Base-by-base conservation (phyloP, 2,113 vertebrate genomes). In the Sterrhoptilus dennistouni region DNA sequence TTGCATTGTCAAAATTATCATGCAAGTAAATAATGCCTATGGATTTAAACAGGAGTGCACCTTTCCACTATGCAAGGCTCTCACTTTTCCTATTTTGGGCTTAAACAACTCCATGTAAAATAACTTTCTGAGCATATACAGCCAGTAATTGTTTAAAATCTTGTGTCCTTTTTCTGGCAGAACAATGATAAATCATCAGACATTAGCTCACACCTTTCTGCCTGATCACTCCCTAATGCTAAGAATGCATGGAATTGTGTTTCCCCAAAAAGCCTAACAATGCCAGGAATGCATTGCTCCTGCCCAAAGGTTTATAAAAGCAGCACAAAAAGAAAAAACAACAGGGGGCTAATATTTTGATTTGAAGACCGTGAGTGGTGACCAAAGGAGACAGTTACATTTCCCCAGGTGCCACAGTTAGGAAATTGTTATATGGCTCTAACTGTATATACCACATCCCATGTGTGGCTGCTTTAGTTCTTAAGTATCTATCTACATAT, bases 141-240 rank as follows among this genome's bases (percentile, higher is more conserved):
- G 64, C 21, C 83, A 87, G 80, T 36, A 77, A 59, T 61, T 91
- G 87, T 93, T 82, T 75, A 83, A 95, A 66, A 59, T 74, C 85
- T 56, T 93, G 49, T 63, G 81, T 87, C 42, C 27, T 54, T 88
- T 91, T 96, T 85, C 83, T 93, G 47, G 80, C 31, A 44, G 31
- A 94, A 95, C 82, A 93, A 86, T 88, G 90, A 90, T 83, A 95
- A 96, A 96, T 90, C 60, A 81, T 68, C 4, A 0, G 5, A 76
- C 27, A 45, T 83, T 94, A 86, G 64, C 36, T 95, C 66, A 90
- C 60, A 87, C 71, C 90, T 95, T 96, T 95, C 95, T 96, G 90
- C 93, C 93, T 77, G 78, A 95, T 92, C 85, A 95, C 93, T 92
- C 92, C 64, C 95, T 86, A 93, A 95, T 95, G 96, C 88, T 94